Base-by-base conservation (phyloP, 2,797 vertebrate genomes). In the Eurystomus glaucurus region DNA sequence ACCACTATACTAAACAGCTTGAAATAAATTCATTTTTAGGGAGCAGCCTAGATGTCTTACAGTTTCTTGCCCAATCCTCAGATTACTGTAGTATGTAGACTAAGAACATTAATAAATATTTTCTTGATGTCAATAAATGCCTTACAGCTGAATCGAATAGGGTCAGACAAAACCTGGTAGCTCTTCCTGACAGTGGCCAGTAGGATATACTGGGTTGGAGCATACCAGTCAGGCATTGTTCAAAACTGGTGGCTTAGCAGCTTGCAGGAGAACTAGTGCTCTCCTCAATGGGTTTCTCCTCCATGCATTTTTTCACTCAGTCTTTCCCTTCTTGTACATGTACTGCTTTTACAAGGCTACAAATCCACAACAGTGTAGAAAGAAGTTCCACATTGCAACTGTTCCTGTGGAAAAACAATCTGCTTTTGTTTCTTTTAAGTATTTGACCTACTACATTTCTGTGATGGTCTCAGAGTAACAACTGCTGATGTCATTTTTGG, bases 401-500 rank as follows among this genome's bases (percentile, higher is more conserved):
- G 13, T 20, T 64, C 1, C 2, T 48, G 33, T 3, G 6, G 6
- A 60, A 64, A 77, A 58, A 25, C 35, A 3, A 23, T 45, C 19
- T 65, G 6, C 19, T 69, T 26, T 26, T 58, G 19, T 69, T 74
- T n/a, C 17, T 58, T 55, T 62, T 26, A 70, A 70, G 31, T 48
- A 19, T 9, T 31, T 7, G 29, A 25, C 29, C 22, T 72, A 3
- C 26, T 33, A 11, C 10, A 2, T 21, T 64, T 28, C 14, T 81
- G 61, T 20, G 28, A 45, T 28, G 14, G 3, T 85, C 29, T 37
- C 18, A 10, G 35, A 37, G 51, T n/a, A 25, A 55, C 35, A 51
- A 33, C 11, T 33, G 20, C 25, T 55, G 0, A 19, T 31, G n/a
- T 15, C 0, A 0, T 33, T 51, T 51, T 8, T 64, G 3, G 0